Base-by-base conservation (phyloP, 2,797 vertebrate genomes). In the Cheirogaleus major region DNA sequence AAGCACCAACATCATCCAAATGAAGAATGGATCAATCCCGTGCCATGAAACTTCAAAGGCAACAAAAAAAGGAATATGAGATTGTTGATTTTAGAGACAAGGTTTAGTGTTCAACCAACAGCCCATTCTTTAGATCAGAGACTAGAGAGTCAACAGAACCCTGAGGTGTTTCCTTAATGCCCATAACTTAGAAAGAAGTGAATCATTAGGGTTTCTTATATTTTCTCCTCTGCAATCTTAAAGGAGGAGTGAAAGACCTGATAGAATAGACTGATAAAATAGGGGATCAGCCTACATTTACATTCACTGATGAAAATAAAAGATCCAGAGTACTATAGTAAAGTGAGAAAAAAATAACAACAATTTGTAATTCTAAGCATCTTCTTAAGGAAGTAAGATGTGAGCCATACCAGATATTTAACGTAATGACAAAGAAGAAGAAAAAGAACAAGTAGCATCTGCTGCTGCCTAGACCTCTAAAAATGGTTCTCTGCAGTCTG, bases 181-280 rank as follows among this genome's bases (percentile, higher is more conserved):
- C 17, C 4, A 23, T 63, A 76, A 59, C 86, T 30, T 73, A 7
- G 25, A 72, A 76, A 86, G 4, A 25, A 70, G 6, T 61, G 30
- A 57, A 4, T 18, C 5, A 45, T 32, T 7, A 27, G 7, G 2
- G 5, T 4, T 48, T 7, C 3, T 70, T 35, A 13, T 30, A 2
- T 78, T 63, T 45, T 78, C 25, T 18, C 17, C 23, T 78, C 10
- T 80, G 0, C 79, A 79, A n/a, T 9, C 12, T 70, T 48, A 17
- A 23, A 6, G 2, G 15, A 95, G 3, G 9, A 41, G 12, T 1
- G 14, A 45, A 95, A 85, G 17, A 32, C 2, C 12, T 69, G 3
- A 7, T 13, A 3, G 30, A 94, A 57, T 8, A 75, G 13, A 70
- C 0, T n/a, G 32, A 75, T 45, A 45, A 23, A 27, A 79, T 9